Evolutionary conservation across 2,888 invertebrate species (phyloP).

Genomic region (Petrophora chlorosata): DNA sequence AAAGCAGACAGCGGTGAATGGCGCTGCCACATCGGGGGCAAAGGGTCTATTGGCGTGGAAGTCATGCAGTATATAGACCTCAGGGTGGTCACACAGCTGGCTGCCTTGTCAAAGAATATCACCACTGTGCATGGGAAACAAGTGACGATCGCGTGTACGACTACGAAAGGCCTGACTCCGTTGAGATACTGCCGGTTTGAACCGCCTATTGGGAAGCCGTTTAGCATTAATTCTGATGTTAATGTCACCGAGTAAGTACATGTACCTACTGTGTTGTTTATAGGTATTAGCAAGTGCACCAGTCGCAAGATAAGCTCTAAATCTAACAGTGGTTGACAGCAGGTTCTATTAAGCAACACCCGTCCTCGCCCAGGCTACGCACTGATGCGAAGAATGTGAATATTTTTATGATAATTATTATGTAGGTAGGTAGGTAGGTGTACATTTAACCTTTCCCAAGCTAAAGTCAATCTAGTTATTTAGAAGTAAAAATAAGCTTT

Average conservation of each 20-base stretch:
- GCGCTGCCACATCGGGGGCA: slow-evolving; percentile 75
- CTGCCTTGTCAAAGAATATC: slow-evolving; percentile 60
- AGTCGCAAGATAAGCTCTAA: no score
- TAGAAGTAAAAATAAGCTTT: no score
- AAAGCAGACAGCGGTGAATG: slow-evolving; percentile 67
- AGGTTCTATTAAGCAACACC: no score
- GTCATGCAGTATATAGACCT: slow-evolving; percentile 59
- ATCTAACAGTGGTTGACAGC: no score
- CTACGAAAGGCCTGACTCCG: slow-evolving; percentile 59
- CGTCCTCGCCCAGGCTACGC: no score
- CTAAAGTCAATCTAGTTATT: no score
- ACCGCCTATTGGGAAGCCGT: slow-evolving; percentile 70
- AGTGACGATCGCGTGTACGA: slow-evolving; percentile 66
- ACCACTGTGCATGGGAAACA: slow-evolving; percentile 56
- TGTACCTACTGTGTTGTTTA: no score
- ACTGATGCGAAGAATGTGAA: no score
- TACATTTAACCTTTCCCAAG: no score
- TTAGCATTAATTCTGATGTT: slow-evolving; percentile 69
- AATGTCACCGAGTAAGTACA: slow-evolving; percentile 39
- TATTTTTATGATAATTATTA: no score
- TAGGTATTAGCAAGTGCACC: no score
- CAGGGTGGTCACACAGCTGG: slow-evolving; percentile 62
- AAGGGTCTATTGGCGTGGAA: slow-evolving; percentile 54
- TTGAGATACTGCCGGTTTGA: slow-evolving; percentile 79
- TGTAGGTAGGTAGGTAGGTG: no score